Base-by-base conservation (phyloP, 2,797 vertebrate genomes). In the Odontamblyopus rebecca region DNA sequence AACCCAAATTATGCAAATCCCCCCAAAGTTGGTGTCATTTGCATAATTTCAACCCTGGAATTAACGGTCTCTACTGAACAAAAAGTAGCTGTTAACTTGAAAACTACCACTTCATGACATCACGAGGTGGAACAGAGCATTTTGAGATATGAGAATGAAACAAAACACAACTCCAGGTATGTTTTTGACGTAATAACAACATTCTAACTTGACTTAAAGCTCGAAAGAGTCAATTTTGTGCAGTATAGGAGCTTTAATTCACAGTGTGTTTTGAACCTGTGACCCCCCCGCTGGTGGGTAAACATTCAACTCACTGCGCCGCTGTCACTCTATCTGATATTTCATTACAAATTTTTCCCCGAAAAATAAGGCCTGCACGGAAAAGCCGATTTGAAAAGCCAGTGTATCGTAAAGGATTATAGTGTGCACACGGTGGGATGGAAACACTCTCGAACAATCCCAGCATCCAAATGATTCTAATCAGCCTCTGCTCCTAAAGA, bases 371-470 rank as follows among this genome's bases (percentile, higher is more conserved):
- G 88, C 85, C 86, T 74, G 54, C 75, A 89, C 78, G 83, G 79
- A 89, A 87, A 88, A 81, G 78, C 85, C 85, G 80, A 85, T 87
- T 83, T 85, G 86, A 88, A 81, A 85, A 81, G 16, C 73, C 72
- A 84, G 81, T 73, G 83, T 85, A 80, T 79, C 85, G 82, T 88
- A 88, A 70, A 85, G 83, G 86, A 90, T 92, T 83, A 35, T 35
- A 87, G 79, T 61, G 69, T 75, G 80, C 84, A 81, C 44, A 76
- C 83, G 73, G 71, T 76, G 79, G 80, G 85, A 87, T 67, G 84
- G 77, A 65, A 69, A 86, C 83, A 79, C 80, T 60, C 67, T 62
- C 16, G 48, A 61, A 89, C 79, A 88, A 81, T 80, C 74, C 51
- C 60, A 71, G 69, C 70, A 81, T 85, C 86, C 76, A 83, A 70